Evolutionary conservation across 2,888 invertebrate species (phyloP).

Genomic region (Liposcelis brunnea): DNA sequence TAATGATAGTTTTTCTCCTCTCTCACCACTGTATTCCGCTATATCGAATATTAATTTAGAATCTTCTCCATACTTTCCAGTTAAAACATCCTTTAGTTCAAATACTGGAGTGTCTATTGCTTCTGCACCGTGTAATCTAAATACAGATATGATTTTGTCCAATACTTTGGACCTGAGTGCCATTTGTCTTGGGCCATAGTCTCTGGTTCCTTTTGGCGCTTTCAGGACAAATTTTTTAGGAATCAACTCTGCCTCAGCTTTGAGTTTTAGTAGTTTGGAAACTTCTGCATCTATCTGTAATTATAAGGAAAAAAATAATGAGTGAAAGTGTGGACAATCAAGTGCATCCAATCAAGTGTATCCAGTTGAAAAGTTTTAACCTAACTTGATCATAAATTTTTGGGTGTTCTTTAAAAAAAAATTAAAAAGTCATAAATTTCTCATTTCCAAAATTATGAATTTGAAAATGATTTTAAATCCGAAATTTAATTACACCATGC

Average conservation of each 20-base stretch:
- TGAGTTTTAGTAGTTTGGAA: conserved; percentile 59
- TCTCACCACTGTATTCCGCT: conserved; percentile 96
- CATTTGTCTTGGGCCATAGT: conserved; percentile 92
- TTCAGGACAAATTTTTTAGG: conserved; percentile 68
- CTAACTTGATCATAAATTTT: too few relatives aligned
- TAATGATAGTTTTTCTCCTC: conserved; percentile 89
- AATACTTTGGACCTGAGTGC: conserved; percentile 72
- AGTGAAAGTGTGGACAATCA: too few relatives aligned
- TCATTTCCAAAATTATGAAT: too few relatives aligned
- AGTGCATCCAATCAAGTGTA: too few relatives aligned
- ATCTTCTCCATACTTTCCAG: conserved; percentile 99
- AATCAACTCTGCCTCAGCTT: conserved; percentile 38
- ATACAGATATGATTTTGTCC: conserved; percentile 69
- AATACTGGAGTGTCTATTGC: conserved; percentile 98
- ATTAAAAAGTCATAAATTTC: too few relatives aligned
- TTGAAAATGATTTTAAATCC: too few relatives aligned
- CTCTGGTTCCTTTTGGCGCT: conserved; percentile 86
- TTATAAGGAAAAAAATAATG: conserved; percentile 17
- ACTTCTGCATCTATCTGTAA: conserved; percentile 73
- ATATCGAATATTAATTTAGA: conserved; percentile 97
- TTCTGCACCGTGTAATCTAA: conserved; percentile 93
- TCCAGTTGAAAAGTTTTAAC: too few relatives aligned
- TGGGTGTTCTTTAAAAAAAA: too few relatives aligned
- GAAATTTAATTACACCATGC: too few relatives aligned
- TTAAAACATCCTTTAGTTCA: conserved; percentile 93